Conservation (phyloP, 2,113 vertebrate species). For the Saguinus midas region DNA sequence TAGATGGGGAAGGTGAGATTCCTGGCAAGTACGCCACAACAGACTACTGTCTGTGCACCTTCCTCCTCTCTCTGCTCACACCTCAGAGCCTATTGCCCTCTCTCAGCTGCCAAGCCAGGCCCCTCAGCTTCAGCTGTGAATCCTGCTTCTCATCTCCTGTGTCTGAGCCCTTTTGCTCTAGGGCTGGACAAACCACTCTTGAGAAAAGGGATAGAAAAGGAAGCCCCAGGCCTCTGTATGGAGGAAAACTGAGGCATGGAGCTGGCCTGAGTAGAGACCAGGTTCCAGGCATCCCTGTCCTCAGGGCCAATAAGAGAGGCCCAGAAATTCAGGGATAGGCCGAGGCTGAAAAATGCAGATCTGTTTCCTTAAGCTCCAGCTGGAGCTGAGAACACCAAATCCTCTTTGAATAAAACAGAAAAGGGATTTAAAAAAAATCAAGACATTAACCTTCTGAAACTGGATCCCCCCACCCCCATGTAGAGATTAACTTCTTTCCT, state of each 20-base stretch:
- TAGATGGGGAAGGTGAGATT: background rate
- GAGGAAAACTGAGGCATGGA: background rate
- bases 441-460: slow-evolving; percentile 76
- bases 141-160: background rate
- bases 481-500: slow-evolving; percentile 72
- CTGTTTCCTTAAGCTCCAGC: slow-evolving; percentile 64
- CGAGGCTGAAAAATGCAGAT: background rate
- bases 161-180: background rate
- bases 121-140: background rate
- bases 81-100: background rate
- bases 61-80: background rate
- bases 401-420: slow-evolving; percentile 76
- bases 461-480: background rate
- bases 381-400: slow-evolving; percentile 74
- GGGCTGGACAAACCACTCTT: background rate
- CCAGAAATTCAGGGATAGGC: background rate
- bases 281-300: background rate
- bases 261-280: background rate
- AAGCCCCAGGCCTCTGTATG: background rate
- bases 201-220: background rate
- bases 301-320: background rate
- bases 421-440: slow-evolving; percentile 69
- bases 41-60: background rate
- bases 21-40: background rate
- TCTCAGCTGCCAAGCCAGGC: background rate